phyloP scores from a whole-genome alignment of 1,140 invertebrate genomes.

The Heliconius eleuchia region DNA sequence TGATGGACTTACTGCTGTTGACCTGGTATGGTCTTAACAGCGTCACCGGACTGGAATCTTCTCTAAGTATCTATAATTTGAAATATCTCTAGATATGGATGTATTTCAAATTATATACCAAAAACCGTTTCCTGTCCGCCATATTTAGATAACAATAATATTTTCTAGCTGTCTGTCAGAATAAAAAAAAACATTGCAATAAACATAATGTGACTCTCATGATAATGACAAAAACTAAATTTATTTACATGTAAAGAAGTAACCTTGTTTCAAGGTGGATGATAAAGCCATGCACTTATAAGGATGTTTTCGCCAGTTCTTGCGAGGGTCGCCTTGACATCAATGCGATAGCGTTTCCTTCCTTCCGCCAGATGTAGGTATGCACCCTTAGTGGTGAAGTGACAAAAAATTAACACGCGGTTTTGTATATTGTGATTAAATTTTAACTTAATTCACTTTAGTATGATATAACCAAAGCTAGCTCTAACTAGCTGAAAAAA shows the following conservation, averaged over 20 bases:
- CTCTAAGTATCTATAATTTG: too few relatives aligned
- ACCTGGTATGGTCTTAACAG: too few relatives aligned
- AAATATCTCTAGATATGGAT: too few relatives aligned
- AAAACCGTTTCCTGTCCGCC: not conserved
- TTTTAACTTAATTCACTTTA: too few relatives aligned
- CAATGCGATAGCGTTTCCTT: conserved; percentile 50
- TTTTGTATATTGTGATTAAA: too few relatives aligned
- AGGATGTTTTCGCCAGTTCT: conserved; percentile 46
- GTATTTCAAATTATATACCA: not conserved
- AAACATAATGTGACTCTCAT: conserved; percentile 4
- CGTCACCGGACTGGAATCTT: too few relatives aligned
- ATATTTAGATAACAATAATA: not conserved
- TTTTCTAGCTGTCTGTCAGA: not conserved
- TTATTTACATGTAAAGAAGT: conserved; percentile 20
- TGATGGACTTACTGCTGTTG: too few relatives aligned
- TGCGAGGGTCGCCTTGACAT: conserved; percentile 53
- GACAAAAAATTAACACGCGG: not conserved
- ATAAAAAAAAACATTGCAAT: not conserved
- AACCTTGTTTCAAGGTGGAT: conserved; percentile 40
- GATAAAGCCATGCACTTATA: conserved; percentile 51
- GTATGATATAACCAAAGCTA: too few relatives aligned
- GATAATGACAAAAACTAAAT: conserved; percentile 17
- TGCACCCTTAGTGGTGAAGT: conserved; percentile 13
- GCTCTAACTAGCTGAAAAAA: too few relatives aligned
- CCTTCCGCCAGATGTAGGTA: conserved; percentile 50